Conservation (phyloP, 2,888 invertebrate genomes). For the Eupithecia dodoneata region DNA sequence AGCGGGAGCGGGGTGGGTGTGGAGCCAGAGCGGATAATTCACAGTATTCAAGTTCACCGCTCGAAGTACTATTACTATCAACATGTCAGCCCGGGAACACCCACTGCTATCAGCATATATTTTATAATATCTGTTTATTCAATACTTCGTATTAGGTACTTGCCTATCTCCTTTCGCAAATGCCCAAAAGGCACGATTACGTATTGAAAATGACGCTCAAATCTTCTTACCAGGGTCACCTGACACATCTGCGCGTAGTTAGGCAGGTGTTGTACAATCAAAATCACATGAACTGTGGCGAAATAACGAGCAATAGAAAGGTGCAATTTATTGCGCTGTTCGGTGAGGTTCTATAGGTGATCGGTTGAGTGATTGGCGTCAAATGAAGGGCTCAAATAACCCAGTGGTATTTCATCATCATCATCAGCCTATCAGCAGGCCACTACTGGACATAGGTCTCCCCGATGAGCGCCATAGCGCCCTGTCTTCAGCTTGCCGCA, state of each 20-base stretch:
- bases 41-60: background rate
- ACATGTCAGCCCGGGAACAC: too few species aligned
- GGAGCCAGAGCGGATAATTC: background rate
- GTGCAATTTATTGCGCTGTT: conserved; percentile 30
- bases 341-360: conserved; percentile 13
- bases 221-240: conserved; percentile 29
- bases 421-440: too few species aligned
- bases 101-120: too few species aligned
- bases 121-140: too few species aligned
- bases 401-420: too few species aligned
- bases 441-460: too few species aligned
- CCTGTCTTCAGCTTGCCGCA: too few species aligned
- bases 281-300: conserved; percentile 40
- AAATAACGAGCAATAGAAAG: conserved; percentile 38
- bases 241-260: conserved; percentile 22
- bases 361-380: background rate
- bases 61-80: background rate
- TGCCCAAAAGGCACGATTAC: conserved; percentile 1
- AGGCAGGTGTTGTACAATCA: conserved; percentile 35
- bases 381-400: background rate
- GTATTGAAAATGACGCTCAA: background rate
- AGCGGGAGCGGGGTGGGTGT: too few species aligned
- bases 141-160: too few species aligned
- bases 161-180: background rate
- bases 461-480: too few species aligned